Conservation (phyloP, 1,140 invertebrate species). For the Pemphigus obesinymphae region DNA sequence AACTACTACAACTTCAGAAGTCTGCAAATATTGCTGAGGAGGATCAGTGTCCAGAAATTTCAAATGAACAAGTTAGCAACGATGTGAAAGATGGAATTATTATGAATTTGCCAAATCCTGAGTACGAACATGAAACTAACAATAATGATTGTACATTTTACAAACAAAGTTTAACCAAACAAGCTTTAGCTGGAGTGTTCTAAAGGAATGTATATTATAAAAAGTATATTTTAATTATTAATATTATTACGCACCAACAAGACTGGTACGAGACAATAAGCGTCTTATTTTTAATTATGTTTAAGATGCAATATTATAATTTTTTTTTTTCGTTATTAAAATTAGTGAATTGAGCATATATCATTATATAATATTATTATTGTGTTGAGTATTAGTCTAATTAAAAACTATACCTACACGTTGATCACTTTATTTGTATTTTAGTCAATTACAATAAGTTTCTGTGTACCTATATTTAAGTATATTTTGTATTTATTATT, state of each 20-base stretch:
- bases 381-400: no score
- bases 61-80: neutral
- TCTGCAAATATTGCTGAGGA: neutral
- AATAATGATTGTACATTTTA: constrained; percentile 27
- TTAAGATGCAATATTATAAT: neutral
- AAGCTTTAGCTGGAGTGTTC: constrained; percentile 41
- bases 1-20: neutral
- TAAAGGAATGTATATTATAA: neutral
- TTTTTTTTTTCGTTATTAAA: neutral
- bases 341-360: neutral
- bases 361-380: no score
- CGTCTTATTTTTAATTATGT: constrained; percentile 16
- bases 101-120: neutral
- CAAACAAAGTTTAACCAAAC: constrained; percentile 41
- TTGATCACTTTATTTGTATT: neutral
- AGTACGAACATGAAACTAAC: constrained; percentile 17
- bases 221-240: neutral
- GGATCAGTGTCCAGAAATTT: neutral
- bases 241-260: constrained; percentile 9
- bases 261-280: constrained; percentile 27
- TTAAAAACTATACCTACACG: no score
- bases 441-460: neutral
- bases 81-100: neutral
- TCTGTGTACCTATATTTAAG: no score
- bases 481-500: no score